Evolutionary conservation across 2,888 invertebrate species (phyloP).

Genomic region (Hypolimnas misippus): DNA sequence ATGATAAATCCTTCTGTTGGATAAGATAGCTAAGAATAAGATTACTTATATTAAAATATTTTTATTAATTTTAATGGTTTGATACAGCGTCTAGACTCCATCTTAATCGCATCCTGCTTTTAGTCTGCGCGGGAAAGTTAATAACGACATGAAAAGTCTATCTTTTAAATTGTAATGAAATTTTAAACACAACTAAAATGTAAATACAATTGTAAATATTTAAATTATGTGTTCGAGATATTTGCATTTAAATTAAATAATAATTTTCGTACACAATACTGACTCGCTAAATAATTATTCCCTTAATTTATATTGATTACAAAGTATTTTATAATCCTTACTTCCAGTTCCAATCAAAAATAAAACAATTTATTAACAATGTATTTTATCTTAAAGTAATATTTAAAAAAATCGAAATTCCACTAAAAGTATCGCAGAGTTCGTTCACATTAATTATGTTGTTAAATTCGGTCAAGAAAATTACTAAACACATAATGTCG

Average conservation of each 20-base stretch:
- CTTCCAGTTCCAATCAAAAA: no score
- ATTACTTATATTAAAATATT: background rate
- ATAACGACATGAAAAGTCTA: background rate
- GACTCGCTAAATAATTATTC: background rate
- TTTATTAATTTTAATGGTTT: background rate
- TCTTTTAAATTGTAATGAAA: background rate
- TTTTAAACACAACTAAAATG: no score
- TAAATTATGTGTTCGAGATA: background rate
- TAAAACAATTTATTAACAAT: no score
- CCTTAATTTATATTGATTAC: background rate
- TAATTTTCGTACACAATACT: background rate
- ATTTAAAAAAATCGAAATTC: no score
- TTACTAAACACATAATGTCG: constrained; percentile 34
- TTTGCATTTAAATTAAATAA: background rate
- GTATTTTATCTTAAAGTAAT: no score
- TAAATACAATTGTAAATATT: background rate
- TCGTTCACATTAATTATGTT: no score
- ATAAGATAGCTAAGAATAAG: no score
- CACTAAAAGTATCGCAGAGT: no score
- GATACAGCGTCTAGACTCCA: background rate
- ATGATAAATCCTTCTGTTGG: no score
- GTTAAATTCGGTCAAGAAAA: background rate
- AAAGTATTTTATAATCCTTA: no score
- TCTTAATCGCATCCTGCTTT: background rate
- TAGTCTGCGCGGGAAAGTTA: constrained; percentile 1